Conservation (phyloP, 2,888 invertebrate species). For the Drosophila mercatorum region DNA sequence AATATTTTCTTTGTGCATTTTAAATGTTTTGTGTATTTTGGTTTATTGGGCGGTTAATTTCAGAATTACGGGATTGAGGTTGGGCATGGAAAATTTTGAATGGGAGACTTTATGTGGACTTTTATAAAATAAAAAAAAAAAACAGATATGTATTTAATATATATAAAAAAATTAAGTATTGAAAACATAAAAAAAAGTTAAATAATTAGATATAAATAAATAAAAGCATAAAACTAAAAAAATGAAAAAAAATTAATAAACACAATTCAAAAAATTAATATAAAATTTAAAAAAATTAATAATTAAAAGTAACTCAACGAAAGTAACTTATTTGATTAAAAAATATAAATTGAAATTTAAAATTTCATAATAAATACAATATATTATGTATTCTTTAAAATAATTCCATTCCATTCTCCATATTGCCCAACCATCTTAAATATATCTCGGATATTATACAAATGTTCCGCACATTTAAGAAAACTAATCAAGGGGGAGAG, state of each 20-base stretch:
- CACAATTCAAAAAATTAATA: too few relatives aligned
- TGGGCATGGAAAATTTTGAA: background rate
- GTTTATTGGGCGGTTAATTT: slow-evolving; percentile 56
- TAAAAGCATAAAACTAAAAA: too few relatives aligned
- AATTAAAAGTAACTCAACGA: too few relatives aligned
- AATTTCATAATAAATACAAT: too few relatives aligned
- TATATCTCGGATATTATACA: slow-evolving; percentile 16
- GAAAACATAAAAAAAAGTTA: background rate
- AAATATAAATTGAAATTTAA: too few relatives aligned
- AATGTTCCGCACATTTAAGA: slow-evolving; percentile 45
- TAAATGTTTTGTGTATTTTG: slow-evolving; percentile 61
- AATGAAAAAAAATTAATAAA: too few relatives aligned
- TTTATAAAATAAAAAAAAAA: background rate
- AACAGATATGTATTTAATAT: background rate
- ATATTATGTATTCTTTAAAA: too few relatives aligned
- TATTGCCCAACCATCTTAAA: background rate
- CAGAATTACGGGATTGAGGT: slow-evolving; percentile 14
- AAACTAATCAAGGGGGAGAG: slow-evolving; percentile 30
- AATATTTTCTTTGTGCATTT: slow-evolving; percentile 70
- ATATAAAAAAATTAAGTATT: background rate
- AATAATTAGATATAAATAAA: too few relatives aligned
- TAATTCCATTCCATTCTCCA: background rate
- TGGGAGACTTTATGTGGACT: background rate
- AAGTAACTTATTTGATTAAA: too few relatives aligned
- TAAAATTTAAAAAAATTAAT: too few relatives aligned